These are phyloP conservation scores for Cyclura pinguis DNA, from an alignment of 2,797 vertebrate species.

Conservation along the genomic window DNA sequence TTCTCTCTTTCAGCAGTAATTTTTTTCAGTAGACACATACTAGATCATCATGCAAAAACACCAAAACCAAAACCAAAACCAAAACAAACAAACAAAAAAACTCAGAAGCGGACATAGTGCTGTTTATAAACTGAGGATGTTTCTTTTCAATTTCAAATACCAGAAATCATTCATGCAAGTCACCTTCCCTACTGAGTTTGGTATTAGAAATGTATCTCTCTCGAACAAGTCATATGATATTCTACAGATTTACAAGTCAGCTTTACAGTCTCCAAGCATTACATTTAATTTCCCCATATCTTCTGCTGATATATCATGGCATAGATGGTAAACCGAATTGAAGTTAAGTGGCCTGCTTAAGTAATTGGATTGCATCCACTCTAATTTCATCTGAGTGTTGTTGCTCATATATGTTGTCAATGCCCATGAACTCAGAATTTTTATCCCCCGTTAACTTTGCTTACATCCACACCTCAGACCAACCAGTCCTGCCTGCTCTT, in stretches of 20 bases:
- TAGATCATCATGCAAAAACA: background rate
- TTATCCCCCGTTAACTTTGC: too few species aligned
- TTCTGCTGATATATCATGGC: conserved; percentile 1
- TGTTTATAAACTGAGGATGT: background rate
- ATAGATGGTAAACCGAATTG: conserved; percentile 14
- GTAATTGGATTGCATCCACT: conserved; percentile 12
- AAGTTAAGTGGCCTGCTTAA: conserved; percentile 21
- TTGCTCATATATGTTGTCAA: background rate
- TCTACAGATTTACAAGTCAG: background rate
- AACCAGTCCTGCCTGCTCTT: background rate
- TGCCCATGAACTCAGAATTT: background rate
- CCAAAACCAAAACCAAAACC: too few species aligned
- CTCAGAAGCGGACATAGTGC: background rate
- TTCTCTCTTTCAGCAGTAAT: background rate
- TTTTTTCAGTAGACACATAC: background rate
- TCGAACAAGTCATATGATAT: background rate
- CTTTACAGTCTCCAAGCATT: background rate
- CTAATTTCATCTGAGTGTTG: background rate
- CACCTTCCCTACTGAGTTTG: background rate
- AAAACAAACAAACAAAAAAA: too few species aligned
- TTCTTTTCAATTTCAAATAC: background rate
- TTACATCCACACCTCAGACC: background rate
- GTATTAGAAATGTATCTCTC: background rate
- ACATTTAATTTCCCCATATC: background rate
- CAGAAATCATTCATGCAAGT: background rate